Evolutionary conservation across 2,888 invertebrate genomes (phyloP), one percentile per base, ranked within the genome.

Genomic region (Petrolisthes manimaculis): DNA sequence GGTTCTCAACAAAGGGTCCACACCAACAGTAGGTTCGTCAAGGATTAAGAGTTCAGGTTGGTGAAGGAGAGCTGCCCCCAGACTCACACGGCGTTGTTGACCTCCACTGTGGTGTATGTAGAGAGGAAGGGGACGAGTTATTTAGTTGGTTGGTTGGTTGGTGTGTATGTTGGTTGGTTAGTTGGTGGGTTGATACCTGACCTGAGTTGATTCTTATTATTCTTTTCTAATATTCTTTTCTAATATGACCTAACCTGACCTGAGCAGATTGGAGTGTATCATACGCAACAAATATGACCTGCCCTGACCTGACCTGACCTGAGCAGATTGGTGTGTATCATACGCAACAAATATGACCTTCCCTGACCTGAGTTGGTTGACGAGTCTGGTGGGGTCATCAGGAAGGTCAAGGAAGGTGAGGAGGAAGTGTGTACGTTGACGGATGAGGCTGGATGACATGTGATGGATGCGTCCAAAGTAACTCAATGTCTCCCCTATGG

Each of bases 11-110:
- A 93, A 84, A 0, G 93, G 93, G 91, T 93, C 93, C 14, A 93
- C 93, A 0, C 93, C 93, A 3, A 93, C 93, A 8, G 93, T 93
- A 3, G 93, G 93, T 89, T 93, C 93, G 91, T 93, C 93, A 21
- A 93, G 92, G 81, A 93, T 92, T 0, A 93, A 91, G 5, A 93
- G 91, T 81, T 93, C 92, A 3, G 93, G 93, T 88, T 93, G 92
- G 86, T 93, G 93, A 0, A 93, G 91, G 69, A 93, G 91, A 18
- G 93, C 93, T 1, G 92, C 92, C 12, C 93, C 92, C 87, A 93
- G 92, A 21, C 93, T 93, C 5, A 93, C 93, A 53, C 93, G 91
- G 54, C 93, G 91, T 91, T 92, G 93, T 91, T 93, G 93, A 12
- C 93, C 93, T 51, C 93, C 93, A 91, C 93, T 93, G 85, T 14